A percentile compares a stretch with the other conserved stretches of the same genome.
Evolutionary conservation across 2,797 vertebrate species (phyloP).

Genomic region (Macrochelys suwanniensis): DNA sequence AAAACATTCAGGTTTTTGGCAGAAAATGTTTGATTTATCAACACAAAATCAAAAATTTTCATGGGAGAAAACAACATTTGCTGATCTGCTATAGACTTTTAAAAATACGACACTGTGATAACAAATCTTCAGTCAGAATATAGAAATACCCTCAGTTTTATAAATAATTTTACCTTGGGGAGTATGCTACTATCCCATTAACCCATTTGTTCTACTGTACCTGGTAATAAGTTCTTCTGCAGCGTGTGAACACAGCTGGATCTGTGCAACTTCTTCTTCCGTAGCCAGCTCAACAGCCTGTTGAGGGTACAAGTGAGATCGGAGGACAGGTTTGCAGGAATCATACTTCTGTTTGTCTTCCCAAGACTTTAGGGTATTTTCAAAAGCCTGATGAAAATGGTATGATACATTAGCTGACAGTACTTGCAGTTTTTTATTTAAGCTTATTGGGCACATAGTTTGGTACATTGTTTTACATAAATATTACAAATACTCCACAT

Average conservation of each 20-base stretch:
- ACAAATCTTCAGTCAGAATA: not conserved
- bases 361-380: constrained; percentile 98
- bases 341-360: constrained; percentile 97
- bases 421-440: not conserved
- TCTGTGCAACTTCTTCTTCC: constrained; percentile 90
- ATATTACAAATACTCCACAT: not conserved
- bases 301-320: constrained; percentile 94
- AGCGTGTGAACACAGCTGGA: constrained; percentile 93
- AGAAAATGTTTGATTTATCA: not conserved
- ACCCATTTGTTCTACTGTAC: constrained; percentile 60
- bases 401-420: not conserved
- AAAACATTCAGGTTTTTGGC: not conserved
- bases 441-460: not conserved
- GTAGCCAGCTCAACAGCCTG: constrained; percentile 93
- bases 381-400: constrained; percentile 89
- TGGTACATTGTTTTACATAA: not conserved
- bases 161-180: not conserved
- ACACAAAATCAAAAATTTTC: not conserved
- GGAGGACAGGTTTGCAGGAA: constrained; percentile 87
- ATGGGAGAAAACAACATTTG: not conserved
- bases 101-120: not conserved
- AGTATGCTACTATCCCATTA: not conserved
- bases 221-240: constrained; percentile 97
- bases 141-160: not conserved
- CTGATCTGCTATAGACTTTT: not conserved